Percentiles rank a stretch among this genome's conserved stretches.
phyloP scores from a whole-genome alignment of 1,140 invertebrate species.

The Zelostemma sp. region DNA sequence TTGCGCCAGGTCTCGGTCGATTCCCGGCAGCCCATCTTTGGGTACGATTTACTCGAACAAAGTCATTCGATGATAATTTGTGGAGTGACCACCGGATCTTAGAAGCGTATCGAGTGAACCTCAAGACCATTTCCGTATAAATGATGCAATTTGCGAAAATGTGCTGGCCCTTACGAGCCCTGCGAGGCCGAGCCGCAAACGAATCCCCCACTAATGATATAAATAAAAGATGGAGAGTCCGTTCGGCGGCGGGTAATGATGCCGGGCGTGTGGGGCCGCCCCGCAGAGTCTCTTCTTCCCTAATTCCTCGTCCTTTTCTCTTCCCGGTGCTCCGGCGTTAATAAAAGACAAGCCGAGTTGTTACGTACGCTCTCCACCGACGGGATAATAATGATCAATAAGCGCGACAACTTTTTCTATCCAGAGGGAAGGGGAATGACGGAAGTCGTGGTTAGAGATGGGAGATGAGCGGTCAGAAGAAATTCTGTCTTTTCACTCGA shows the following conservation, averaged over 20 bases:
- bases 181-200: conserved; percentile 29
- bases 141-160: conserved; percentile 51
- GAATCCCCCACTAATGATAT: conserved; percentile 52
- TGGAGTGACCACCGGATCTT: conserved; percentile 19
- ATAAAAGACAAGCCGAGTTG: conserved; percentile 28
- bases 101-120: conserved; percentile 18
- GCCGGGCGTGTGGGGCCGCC: conserved; percentile 29
- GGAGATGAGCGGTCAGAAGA: conserved; percentile 6
- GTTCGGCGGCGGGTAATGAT: conserved; percentile 47
- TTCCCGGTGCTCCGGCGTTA: conserved; percentile 18
- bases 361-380: conserved; percentile 13
- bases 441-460: not conserved
- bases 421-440: conserved; percentile 11
- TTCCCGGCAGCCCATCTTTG: too few species aligned
- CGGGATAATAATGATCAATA: conserved; percentile 39
- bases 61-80: not conserved
- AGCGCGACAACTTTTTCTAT: conserved; percentile 40
- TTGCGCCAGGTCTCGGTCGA: too few species aligned
- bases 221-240: conserved; percentile 55
- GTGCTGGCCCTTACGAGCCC: conserved; percentile 43
- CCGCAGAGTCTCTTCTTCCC: conserved; percentile 18
- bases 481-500: too few species aligned
- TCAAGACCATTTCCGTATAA: conserved; percentile 48
- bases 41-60: too few species aligned
- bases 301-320: not conserved